A percentile compares a stretch with the other conserved stretches of the same genome.
Conservation (phyloP, 2,113 vertebrate genomes). For the Oophaga pumilio region DNA sequence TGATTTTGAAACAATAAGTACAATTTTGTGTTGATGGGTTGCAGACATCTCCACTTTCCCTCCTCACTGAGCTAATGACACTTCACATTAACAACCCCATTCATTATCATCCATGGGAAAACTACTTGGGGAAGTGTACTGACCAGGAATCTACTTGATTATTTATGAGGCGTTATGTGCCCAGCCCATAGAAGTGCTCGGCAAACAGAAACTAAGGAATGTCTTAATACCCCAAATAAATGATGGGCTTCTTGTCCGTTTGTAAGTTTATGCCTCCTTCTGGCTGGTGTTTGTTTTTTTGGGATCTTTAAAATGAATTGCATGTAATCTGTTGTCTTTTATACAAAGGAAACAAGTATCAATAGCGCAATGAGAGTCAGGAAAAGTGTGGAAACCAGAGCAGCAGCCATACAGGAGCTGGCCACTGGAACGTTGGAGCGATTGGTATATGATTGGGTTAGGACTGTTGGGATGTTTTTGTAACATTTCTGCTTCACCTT, state of each 20-base stretch:
- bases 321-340: slow-evolving; percentile 8
- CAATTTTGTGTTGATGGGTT: neutral
- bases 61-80: neutral
- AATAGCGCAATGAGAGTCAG: neutral
- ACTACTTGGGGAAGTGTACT: neutral
- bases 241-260: slow-evolving; percentile 17
- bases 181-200: slow-evolving; percentile 21
- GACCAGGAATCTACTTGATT: slow-evolving; percentile 1
- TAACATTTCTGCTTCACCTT: neutral
- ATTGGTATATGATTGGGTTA: neutral
- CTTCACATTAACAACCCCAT: neutral
- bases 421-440: neutral
- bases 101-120: slow-evolving; percentile 18
- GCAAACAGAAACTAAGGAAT: slow-evolving; percentile 25
- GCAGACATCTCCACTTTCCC: neutral
- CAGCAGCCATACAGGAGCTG: neutral
- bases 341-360: slow-evolving; percentile 12
- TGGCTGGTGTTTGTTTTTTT: slow-evolving; percentile 5
- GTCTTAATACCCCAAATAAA: slow-evolving; percentile 18
- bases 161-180: slow-evolving; percentile 26
- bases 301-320: slow-evolving; percentile 18
- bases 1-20: neutral
- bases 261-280: neutral
- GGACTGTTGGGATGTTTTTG: neutral
- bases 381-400: neutral